Base-by-base conservation (phyloP, 2,113 vertebrate genomes). In the Tenrec ecaudatus region DNA sequence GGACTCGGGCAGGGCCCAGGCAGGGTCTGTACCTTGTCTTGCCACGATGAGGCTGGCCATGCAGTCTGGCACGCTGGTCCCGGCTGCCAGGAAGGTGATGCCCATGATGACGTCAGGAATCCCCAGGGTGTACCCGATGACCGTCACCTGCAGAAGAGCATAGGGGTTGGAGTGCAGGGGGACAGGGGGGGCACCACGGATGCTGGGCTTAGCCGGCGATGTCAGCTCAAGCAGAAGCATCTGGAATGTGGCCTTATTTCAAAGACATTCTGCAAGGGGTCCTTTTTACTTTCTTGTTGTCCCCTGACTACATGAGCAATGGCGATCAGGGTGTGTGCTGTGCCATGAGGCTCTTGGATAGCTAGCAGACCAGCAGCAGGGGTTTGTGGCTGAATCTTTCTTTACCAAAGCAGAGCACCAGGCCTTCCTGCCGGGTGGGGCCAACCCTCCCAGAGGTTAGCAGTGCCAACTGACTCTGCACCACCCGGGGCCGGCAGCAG, bases 71-170 rank as follows among this genome's bases (percentile, higher is more conserved):
- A 99, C 99, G 0, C 99, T 99, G 23, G 99, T 99, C 96, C 99
- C 99, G 1, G 99, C 99, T 4, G 99, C 99, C 97, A 99, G 98
- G 97, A 99, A 99, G 71, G 99, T 99, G 97, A 99, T 99, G 82
- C 99, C 99, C 99, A 99, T 99, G 98, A 99, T 99, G 95, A 99
- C 99, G 38, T 99, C 99, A 0, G 99, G 99, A 95, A 99, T 99
- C 93, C 99, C 99, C 71, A 99, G 98, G 3, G 99, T 99, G 97
- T 99, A 99, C 86, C 99, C 99, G 16, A 99, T 99, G 76, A 99
- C 98, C 8, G 99, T 99, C 81, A 99, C 99, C 99, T 99, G 97
- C 89, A 93, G 80, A 96, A 88, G 68, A 87, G 43, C 43, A 47
- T 5, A 10, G 43, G 81, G 33, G 83, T 86, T 4, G 12, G 75